These are phyloP conservation scores for Sphinx pinastri DNA, from an alignment of 2,888 invertebrate genomes.

Conservation along the genomic window DNA sequence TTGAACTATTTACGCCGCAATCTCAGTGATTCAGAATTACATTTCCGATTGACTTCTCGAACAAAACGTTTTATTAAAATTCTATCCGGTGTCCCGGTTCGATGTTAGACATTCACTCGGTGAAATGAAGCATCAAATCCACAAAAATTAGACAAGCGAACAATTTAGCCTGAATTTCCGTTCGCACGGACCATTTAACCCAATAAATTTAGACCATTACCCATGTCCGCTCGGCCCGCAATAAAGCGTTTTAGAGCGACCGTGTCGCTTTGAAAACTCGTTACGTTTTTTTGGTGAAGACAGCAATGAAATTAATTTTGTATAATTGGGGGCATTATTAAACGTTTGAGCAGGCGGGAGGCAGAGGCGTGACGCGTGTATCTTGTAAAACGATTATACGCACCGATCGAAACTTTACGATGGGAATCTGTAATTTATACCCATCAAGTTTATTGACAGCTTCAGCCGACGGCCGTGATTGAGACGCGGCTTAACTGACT, in stretches of 20 bases:
- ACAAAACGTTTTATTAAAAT: constrained; percentile 48
- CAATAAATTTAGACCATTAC: constrained; percentile 81
- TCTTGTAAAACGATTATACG: constrained; percentile 14
- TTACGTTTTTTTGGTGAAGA: constrained; percentile 71
- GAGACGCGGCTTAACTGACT: constrained; percentile 11
- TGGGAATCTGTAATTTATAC: constrained; percentile 1
- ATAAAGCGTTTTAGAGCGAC: constrained; percentile 70
- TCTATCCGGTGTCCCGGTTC: constrained; percentile 37
- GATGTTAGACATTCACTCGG: constrained; percentile 54
- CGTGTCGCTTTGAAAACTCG: constrained; percentile 71
- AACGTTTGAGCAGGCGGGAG: not conserved
- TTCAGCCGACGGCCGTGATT: not conserved
- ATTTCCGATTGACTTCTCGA: constrained; percentile 41
- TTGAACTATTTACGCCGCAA: constrained; percentile 35
- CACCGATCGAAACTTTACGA: constrained; percentile 11
- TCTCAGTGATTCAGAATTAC: constrained; percentile 33
- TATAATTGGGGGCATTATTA: constrained; percentile 58
- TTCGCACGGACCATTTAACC: constrained; percentile 73
- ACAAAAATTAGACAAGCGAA: constrained; percentile 77
- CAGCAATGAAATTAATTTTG: constrained; percentile 71
- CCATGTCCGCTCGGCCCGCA: constrained; percentile 71
- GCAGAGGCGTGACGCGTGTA: constrained; percentile 34
- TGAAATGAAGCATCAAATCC: constrained; percentile 72
- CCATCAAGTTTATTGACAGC: constrained; percentile 1
- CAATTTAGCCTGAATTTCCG: constrained; percentile 73